Evolutionary conservation across 2,797 vertebrate species (phyloP).

Genomic region (Pampus argenteus): DNA sequence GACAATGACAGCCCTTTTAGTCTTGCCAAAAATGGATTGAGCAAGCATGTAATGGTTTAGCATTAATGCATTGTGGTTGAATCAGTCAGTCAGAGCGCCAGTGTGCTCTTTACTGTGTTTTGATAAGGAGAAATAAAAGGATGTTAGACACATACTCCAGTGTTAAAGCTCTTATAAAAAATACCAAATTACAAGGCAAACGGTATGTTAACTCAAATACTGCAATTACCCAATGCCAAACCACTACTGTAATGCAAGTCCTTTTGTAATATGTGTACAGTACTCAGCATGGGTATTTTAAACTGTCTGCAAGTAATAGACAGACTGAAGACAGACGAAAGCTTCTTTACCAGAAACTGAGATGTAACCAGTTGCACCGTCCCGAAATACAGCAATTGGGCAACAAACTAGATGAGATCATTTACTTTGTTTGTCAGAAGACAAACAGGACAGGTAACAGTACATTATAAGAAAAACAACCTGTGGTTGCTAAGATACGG

Average conservation of each 20-base stretch:
- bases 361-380: constrained; percentile 47
- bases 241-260: constrained; percentile 14
- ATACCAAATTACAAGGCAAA: constrained; percentile 57
- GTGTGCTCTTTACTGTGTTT: constrained; percentile 48
- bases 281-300: constrained; percentile 11
- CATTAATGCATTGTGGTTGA: constrained; percentile 45
- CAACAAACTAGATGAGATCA: constrained; percentile 71
- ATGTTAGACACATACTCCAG: constrained; percentile 17
- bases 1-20: constrained; percentile 57
- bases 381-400: constrained; percentile 51
- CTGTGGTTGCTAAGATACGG: constrained; percentile 77
- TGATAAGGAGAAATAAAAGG: constrained; percentile 61
- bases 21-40: constrained; percentile 61
- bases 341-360: constrained; percentile 38
- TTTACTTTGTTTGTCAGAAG: constrained; percentile 68
- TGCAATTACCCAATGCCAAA: constrained; percentile 56
- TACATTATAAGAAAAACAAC: constrained; percentile 76
- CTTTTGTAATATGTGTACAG: constrained; percentile 30
- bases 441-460: constrained; percentile 81
- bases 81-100: constrained; percentile 33
- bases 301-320: constrained; percentile 24
- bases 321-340: constrained; percentile 47
- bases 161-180: constrained; percentile 54
- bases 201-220: constrained; percentile 31
- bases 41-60: constrained; percentile 78